Evolutionary conservation across 2,113 vertebrate genomes (phyloP), one percentile per base, ranked within the genome.

Genomic region (Okapia johnstoni): DNA sequence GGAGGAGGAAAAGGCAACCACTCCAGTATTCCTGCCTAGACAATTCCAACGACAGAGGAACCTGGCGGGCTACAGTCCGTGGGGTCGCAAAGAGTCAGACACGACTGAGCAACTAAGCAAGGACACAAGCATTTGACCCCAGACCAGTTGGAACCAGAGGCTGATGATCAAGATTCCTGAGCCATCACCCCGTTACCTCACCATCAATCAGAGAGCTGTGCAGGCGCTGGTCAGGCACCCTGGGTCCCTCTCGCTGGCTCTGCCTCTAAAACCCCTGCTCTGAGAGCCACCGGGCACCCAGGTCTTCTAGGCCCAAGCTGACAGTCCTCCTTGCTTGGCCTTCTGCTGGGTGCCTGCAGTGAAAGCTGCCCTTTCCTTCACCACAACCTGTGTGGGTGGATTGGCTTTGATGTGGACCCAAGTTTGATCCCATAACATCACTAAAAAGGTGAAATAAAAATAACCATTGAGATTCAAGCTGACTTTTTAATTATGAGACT

Each of bases 161-260:
- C 19, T 2, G 50, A 54, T 6, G 33, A 2, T 12, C 0, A 50
- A 54, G 50, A 8, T 8, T n/a, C 50, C 79, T 4, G 12, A 15
- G 33, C 19, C 19, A 7, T 8, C 70, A 14, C 11, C 50, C 19
- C 6, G 0, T 5, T 25, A 0, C 19, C 50, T 54, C 79, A 25
- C 3, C 12, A 2, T 25, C 79, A 13, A 0, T 4, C 19, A 36
- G 19, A 50, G 76, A 13, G 30, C 0, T 8, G 48, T 33, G 30
- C 19, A 7, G 0, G 0, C 2, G 2, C 48, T 33, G 48, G 26
- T 23, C 77, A 2, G 50, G 19, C 17, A 7, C 48, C 77, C 30
- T 7, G 79, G 6, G 30, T 23, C 30, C 17, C 30, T 81, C 48
- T 4, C 30, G 0, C 30, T 11, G 11, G 9, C 48, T 7, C 43